A percentile compares a stretch with the other conserved stretches of the same genome.
Conservation (phyloP, 2,113 vertebrate genomes). For the Ochotona princeps region DNA sequence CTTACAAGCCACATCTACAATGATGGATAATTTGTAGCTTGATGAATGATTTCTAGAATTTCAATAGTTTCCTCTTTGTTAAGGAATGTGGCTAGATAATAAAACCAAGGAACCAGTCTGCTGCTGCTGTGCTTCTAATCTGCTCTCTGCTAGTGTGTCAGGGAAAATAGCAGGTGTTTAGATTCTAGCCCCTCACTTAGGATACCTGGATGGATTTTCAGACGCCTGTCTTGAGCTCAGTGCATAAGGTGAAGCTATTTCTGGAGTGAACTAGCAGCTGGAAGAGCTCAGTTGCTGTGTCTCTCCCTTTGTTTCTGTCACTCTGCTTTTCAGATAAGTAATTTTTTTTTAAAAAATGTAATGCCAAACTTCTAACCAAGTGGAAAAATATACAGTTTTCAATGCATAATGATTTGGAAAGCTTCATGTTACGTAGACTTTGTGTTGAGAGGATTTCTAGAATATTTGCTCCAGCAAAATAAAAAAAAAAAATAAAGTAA, state of each 20-base stretch:
- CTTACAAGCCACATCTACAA: neutral
- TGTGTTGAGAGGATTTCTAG: neutral
- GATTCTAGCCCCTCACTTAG: too few species aligned
- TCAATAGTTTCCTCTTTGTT: neutral
- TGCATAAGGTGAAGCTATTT: too few species aligned
- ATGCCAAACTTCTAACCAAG: neutral
- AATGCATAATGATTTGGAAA: neutral
- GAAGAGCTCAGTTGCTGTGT: too few species aligned
- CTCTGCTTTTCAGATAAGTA: too few species aligned
- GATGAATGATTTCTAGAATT: neutral
- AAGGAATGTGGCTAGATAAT: constrained; percentile 6
- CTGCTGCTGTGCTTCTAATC: too few species aligned
- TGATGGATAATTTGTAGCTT: neutral
- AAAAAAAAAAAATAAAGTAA: constrained; percentile 3
- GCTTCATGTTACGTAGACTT: neutral
- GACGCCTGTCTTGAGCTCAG: too few species aligned
- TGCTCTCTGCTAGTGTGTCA: too few species aligned
- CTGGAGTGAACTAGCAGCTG: too few species aligned
- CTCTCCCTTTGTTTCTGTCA: too few species aligned
- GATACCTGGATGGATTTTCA: too few species aligned
- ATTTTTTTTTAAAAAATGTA: too few species aligned
- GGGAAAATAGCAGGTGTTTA: too few species aligned
- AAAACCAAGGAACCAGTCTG: neutral
- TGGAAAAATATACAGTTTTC: constrained; percentile 42
- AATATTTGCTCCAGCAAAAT: constrained; percentile 3